Evolutionary conservation across 1,140 invertebrate species (phyloP).

Genomic region (Myzus persicae): DNA sequence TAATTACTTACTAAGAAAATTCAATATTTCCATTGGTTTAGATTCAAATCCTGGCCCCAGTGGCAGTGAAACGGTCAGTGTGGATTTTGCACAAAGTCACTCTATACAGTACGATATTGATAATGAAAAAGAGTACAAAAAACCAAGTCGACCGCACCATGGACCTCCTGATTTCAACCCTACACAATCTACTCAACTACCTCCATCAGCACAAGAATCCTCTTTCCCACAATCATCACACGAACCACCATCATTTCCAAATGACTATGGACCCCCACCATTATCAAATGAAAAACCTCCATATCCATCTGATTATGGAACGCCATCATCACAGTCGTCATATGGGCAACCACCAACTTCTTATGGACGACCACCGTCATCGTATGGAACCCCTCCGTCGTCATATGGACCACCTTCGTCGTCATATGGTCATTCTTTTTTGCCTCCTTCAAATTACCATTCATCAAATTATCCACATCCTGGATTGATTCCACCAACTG

Average conservation of each 20-base stretch:
- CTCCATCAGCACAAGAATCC: not conserved
- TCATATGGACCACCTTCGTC: not conserved
- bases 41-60: not conserved
- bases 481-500: not conserved
- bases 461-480: not conserved
- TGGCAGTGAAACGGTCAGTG: not conserved
- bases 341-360: not conserved
- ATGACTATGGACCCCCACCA: not conserved
- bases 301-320: not conserved
- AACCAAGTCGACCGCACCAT: not conserved
- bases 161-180: too few species aligned
- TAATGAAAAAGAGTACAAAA: not conserved
- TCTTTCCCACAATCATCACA: not conserved
- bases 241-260: not conserved
- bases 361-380: not conserved
- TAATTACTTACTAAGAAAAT: not conserved
- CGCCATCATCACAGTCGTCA: not conserved
- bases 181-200: not conserved
- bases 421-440: not conserved
- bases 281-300: not conserved
- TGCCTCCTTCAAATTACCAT: not conserved
- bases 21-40: not conserved
- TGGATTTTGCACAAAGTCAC: constrained; percentile 29
- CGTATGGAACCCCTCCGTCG: not conserved
- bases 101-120: not conserved